Evolutionary conservation across 2,888 invertebrate genomes (phyloP).

Genomic region (Stratiomys singularior): DNA sequence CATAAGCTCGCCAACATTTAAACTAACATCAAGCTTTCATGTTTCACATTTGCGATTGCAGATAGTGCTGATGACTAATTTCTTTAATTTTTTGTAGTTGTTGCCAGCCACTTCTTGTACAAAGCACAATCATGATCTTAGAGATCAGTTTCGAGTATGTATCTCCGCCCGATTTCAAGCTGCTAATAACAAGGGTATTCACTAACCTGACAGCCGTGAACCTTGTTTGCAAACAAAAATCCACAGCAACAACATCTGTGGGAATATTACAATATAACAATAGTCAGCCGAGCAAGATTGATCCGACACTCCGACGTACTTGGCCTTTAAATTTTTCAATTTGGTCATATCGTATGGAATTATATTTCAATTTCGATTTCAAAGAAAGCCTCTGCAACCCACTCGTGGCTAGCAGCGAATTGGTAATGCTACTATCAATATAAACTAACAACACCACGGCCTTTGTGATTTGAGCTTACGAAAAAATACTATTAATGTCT

Average conservation of each 20-base stretch:
- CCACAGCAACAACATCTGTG: background rate
- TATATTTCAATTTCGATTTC: background rate
- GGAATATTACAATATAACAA: constrained; percentile 3
- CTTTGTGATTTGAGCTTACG: no score
- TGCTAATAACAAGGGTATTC: background rate
- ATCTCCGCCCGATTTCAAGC: background rate
- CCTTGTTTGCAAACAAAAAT: background rate
- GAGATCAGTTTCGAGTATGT: background rate
- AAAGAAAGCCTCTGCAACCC: background rate
- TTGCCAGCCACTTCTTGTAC: background rate
- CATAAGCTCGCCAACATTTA: background rate
- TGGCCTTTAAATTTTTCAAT: constrained; percentile 25
- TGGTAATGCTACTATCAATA: no score
- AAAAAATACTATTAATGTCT: no score
- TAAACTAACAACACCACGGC: no score
- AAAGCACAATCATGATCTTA: background rate
- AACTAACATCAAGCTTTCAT: constrained; percentile 8
- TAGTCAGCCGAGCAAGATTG: background rate
- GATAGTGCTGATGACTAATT: constrained; percentile 34
- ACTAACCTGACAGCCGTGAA: background rate
- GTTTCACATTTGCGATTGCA: constrained; percentile 14
- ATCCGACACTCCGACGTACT: constrained; percentile 9
- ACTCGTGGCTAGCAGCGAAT: no score
- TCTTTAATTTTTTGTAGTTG: background rate
- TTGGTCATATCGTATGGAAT: background rate